Evolutionary conservation across 2,113 vertebrate genomes (phyloP).

Genomic region (Lophotis ruficrista): DNA sequence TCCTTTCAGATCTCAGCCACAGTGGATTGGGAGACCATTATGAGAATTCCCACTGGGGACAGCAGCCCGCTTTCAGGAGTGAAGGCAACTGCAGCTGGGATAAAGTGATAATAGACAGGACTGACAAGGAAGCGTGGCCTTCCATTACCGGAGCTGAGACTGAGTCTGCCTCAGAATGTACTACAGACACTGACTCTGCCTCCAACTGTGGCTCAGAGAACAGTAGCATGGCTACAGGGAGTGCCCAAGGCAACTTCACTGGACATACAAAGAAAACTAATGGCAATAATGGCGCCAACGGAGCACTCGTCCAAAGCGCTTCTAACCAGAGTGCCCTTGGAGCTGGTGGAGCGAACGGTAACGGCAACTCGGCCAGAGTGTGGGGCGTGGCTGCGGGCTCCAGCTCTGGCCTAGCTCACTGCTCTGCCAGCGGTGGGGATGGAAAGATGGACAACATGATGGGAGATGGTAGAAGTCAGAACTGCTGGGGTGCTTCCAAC

Average conservation of each 20-base stretch:
- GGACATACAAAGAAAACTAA: constrained; percentile 88
- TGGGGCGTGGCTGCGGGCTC: constrained; percentile 86
- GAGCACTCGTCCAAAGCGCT: constrained; percentile 82
- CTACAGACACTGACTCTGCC: constrained; percentile 84
- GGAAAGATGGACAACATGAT: constrained; percentile 88
- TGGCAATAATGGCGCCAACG: constrained; percentile 82
- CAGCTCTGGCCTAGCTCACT: constrained; percentile 85
- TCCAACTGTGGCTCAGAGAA: constrained; percentile 84
- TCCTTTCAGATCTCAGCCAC: constrained; percentile 85
- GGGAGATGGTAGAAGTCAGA: constrained; percentile 87
- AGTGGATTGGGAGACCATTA: constrained; percentile 88
- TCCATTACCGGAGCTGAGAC: constrained; percentile 85
- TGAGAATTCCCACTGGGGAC: constrained; percentile 91
- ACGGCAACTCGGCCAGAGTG: constrained; percentile 71
- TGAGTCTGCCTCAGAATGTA: constrained; percentile 90
- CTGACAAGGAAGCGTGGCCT: constrained; percentile 91
- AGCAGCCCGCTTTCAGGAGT: constrained; percentile 84
- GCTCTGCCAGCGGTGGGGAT: constrained; percentile 84
- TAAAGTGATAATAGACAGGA: constrained; percentile 89
- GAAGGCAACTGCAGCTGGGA: constrained; percentile 87
- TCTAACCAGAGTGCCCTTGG: constrained; percentile 81
- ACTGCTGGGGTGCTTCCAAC: constrained; percentile 91
- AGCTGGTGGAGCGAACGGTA: constrained; percentile 73
- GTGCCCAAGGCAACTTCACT: constrained; percentile 91
- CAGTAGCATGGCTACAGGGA: constrained; percentile 95